Evolutionary conservation across 2,113 vertebrate species (phyloP).

Genomic region (Scopus umbretta): DNA sequence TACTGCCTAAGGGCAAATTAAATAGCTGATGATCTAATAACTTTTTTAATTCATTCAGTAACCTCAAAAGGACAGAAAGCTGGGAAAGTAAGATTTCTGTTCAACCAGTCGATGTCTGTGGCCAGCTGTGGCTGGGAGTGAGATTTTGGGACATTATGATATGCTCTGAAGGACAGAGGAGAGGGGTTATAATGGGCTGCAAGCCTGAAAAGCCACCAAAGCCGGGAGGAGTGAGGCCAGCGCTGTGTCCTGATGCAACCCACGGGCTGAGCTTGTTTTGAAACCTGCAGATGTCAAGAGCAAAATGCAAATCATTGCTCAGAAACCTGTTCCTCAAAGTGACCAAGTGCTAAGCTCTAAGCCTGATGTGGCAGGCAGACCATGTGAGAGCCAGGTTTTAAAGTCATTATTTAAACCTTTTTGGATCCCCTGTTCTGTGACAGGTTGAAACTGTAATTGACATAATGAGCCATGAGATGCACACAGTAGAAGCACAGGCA

Average conservation of each 20-base stretch:
- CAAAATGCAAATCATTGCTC: background rate
- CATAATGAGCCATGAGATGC: background rate
- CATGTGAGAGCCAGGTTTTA: background rate
- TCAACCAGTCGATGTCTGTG: background rate
- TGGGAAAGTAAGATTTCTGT: background rate
- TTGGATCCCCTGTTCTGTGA: background rate
- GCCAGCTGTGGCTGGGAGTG: background rate
- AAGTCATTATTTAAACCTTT: background rate
- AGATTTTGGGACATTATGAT: background rate
- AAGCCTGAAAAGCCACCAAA: background rate
- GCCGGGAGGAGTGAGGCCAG: background rate
- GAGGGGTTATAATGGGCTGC: background rate
- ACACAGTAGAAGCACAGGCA: background rate
- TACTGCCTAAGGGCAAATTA: background rate
- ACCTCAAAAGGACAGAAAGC: background rate
- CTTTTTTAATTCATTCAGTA: background rate
- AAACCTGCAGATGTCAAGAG: background rate
- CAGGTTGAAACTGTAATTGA: background rate
- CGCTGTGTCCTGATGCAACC: fast-evolving
- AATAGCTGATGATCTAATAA: background rate
- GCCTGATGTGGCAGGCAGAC: background rate
- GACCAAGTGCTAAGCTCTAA: fast-evolving
- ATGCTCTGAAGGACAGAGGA: background rate
- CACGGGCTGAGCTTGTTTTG: background rate
- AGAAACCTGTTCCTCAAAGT: background rate